phyloP scores from a whole-genome alignment of 1,140 invertebrate species.

The Acromyrmex heyeri region DNA sequence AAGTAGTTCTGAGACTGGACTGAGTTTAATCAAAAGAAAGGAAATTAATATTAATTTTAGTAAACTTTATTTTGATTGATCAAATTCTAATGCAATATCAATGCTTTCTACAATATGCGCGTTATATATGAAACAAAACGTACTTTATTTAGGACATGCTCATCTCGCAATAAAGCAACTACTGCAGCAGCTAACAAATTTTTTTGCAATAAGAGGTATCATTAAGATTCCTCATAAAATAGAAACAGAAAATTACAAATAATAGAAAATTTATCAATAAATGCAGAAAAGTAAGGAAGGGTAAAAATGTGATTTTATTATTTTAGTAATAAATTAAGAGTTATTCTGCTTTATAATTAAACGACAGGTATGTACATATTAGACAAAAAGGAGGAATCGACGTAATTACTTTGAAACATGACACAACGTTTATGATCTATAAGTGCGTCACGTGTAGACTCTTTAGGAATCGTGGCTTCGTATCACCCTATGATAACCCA shows the following conservation, averaged over 20 bases:
- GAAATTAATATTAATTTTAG: too few species aligned
- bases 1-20: too few species aligned
- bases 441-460: slow-evolving; percentile 51
- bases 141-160: too few species aligned
- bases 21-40: too few species aligned
- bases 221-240: background rate
- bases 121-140: too few species aligned
- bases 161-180: background rate
- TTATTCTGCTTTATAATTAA: background rate
- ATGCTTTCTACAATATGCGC: too few species aligned
- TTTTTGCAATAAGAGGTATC: background rate
- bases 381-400: background rate
- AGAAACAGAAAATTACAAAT: background rate
- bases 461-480: slow-evolving; percentile 49
- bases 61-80: too few species aligned
- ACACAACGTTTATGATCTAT: slow-evolving; percentile 44
- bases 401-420: slow-evolving; percentile 30
- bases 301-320: background rate
- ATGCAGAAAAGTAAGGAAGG: background rate
- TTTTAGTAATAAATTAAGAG: background rate
- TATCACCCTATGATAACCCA: slow-evolving; percentile 66
- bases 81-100: too few species aligned
- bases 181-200: background rate
- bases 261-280: background rate
- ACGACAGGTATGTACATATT: background rate